These are phyloP conservation scores for Lerema accius DNA, from an alignment of 1,140 invertebrate species.

Conservation along the genomic window DNA sequence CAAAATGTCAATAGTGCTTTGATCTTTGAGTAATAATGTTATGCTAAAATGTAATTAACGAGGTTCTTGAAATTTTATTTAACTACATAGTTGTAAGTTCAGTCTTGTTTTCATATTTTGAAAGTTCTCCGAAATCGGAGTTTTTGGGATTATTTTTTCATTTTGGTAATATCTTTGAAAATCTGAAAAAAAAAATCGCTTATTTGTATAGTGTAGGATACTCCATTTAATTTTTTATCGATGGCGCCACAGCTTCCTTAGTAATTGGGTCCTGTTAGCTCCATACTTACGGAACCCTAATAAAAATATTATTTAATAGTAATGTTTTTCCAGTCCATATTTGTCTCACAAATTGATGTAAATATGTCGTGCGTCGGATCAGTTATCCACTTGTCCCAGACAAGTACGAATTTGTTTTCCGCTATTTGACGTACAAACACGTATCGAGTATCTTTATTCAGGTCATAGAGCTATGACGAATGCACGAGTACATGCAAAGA, in stretches of 20 bases:
- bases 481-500: slow-evolving; percentile 13
- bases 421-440: slow-evolving; percentile 36
- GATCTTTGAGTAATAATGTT: slow-evolving; percentile 12
- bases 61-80: not conserved
- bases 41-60: not conserved
- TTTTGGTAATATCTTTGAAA: no score
- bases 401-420: slow-evolving; percentile 38
- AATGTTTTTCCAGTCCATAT: slow-evolving; percentile 11
- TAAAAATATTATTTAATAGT: slow-evolving; percentile 1
- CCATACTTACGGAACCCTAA: no score
- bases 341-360: slow-evolving; percentile 10
- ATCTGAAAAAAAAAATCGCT: no score
- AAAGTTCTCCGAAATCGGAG: no score
- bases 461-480: slow-evolving; percentile 32
- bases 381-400: slow-evolving; percentile 17
- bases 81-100: no score
- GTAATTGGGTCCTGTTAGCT: no score
- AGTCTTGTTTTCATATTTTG: no score
- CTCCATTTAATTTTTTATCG: no score
- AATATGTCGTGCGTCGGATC: slow-evolving; percentile 3
- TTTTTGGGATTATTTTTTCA: no score
- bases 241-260: no score
- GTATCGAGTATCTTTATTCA: slow-evolving; percentile 35
- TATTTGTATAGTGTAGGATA: no score
- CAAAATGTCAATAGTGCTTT: slow-evolving; percentile 29